Conservation (phyloP, 2,113 vertebrate species). For the Phaethornis superciliosus region DNA sequence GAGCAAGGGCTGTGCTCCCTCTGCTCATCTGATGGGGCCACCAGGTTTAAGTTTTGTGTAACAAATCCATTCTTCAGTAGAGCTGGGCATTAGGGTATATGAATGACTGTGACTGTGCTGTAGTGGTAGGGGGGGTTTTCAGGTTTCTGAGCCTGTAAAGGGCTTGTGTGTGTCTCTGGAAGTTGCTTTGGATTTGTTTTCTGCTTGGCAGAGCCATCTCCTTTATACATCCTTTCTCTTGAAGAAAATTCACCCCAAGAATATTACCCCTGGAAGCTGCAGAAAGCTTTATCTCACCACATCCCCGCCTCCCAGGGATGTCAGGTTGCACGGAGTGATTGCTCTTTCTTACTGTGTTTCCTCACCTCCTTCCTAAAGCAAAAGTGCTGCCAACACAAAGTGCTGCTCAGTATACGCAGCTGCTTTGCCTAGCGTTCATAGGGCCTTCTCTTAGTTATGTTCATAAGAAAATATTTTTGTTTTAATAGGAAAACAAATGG, state of each 20-base stretch:
- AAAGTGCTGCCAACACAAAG: constrained; percentile 37
- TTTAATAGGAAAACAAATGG: constrained; percentile 57
- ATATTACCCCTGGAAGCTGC: not conserved
- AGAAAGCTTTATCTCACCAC: not conserved
- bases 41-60: not conserved
- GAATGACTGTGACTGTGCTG: not conserved
- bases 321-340: not conserved
- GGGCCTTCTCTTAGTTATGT: constrained; percentile 36
- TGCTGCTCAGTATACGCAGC: constrained; percentile 5
- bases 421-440: constrained; percentile 21
- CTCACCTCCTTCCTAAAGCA: constrained; percentile 25
- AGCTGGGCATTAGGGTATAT: accelerated
- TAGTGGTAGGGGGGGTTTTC: not conserved
- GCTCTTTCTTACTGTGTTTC: not conserved
- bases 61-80: not conserved
- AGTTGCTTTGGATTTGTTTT: not conserved
- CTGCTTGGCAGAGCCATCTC: not conserved
- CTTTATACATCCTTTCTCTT: not conserved
- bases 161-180: not conserved
- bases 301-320: not conserved
- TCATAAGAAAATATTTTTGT: constrained; percentile 58
- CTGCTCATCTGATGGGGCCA: not conserved
- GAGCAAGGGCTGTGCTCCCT: not conserved
- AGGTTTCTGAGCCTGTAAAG: not conserved
- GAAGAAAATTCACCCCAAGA: not conserved